A percentile compares a stretch with the other conserved stretches of the same genome.
These are phyloP conservation scores for Bilobella aurantiaca DNA, from an alignment of 1,140 invertebrate species.

Conservation along the genomic window DNA sequence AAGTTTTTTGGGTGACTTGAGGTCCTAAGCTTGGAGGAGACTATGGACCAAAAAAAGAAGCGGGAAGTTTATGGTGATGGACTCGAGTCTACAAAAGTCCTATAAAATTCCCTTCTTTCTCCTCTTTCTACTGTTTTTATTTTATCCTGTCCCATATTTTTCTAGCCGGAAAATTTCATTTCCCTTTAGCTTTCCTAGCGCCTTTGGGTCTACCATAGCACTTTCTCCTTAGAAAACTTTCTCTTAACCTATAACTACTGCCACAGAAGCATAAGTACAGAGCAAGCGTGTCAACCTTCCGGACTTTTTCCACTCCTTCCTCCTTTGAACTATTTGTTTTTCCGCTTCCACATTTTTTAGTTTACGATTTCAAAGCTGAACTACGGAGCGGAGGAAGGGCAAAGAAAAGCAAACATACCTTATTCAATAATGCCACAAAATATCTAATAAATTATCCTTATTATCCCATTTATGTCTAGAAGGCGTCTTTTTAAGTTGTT, in stretches of 20 bases:
- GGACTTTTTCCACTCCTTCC: neutral
- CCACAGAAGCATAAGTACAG: neutral
- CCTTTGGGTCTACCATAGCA: neutral
- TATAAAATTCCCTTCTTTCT: slow-evolving; percentile 10
- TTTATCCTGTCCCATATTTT: slow-evolving; percentile 16
- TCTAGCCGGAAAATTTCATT: slow-evolving; percentile 5
- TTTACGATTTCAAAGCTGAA: no score
- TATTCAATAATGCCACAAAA: no score
- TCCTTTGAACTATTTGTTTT: no score
- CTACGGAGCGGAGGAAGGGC: no score
- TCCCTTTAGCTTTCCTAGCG: neutral
- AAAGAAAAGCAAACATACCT: no score
- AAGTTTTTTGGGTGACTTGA: slow-evolving; percentile 14
- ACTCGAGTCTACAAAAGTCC: slow-evolving; percentile 16
- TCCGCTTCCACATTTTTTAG: neutral
- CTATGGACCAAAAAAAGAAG: neutral
- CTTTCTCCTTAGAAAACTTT: neutral
- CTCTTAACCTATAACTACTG: neutral
- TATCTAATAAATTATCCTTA: no score
- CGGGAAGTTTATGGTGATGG: slow-evolving; percentile 18
- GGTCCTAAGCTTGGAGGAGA: neutral
- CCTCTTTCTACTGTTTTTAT: slow-evolving; percentile 9
- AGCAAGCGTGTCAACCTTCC: neutral
- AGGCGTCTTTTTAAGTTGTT: no score
- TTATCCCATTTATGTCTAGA: no score